Evolutionary conservation across 1,140 invertebrate species (phyloP), one percentile per base, ranked within the genome.

Genomic region (Watersipora subatra): DNA sequence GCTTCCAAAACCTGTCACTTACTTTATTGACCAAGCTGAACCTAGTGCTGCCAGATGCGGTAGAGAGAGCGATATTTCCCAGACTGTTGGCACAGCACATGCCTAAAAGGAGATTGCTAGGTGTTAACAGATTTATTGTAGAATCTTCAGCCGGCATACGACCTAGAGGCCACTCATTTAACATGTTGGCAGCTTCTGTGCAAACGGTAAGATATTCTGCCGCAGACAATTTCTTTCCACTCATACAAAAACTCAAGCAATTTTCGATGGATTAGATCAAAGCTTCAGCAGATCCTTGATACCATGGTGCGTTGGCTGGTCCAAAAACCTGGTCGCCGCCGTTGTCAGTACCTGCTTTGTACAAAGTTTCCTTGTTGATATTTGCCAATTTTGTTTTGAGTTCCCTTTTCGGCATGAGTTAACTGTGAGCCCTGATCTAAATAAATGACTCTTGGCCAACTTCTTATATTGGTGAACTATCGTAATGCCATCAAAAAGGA

Each of bases 1-100:
- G 29, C 29, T 63, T 63, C 62, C 27, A 63, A 30, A 63, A 63
- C 29, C 46, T 2, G 24, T 63, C 62, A 28, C 25, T 27, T 12
- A 63, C 24, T 2, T 2, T 63, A 15, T 29, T 24, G 3, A 3
- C 62, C 15, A 63, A 15, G 19, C 22, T 25, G 19, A 28, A 46
- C 29, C 27, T 63, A 1, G 28, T 19, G 1, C 2, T 15, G 15
- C 26, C 46, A 1, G 27, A 63, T 2, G 2, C 17, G 17, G 26
- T 2, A 63, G 28, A 20, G n/a, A 24, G 27, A 25, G 20, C 29
- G 15, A 25, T 12, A 19, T 15, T 30, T 63, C 27, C 61, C 12
- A 15, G 19, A 22, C 22, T 12, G 46, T 17, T 63, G 20, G n/a
- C 22, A 28, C 7, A 2, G 2, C 2, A 12, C 17, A 15, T 28